Percentiles rank a stretch among this genome's conserved stretches.
Evolutionary conservation across 64 coral and sea anemone species (phyloP).

Genomic region (Trachythela sp.): DNA sequence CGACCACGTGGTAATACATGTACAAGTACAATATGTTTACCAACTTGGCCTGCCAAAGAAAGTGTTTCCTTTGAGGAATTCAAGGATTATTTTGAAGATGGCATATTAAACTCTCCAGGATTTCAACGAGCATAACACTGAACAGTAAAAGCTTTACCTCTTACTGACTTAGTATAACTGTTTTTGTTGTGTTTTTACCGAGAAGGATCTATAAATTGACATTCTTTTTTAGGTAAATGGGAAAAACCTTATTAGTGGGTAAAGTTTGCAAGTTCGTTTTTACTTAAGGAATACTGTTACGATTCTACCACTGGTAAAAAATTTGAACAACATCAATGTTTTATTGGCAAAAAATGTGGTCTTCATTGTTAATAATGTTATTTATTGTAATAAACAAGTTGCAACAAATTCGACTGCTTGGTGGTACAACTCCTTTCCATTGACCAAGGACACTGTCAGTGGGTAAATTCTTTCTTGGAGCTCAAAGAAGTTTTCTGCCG

Average conservation of each 20-base stretch:
- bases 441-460: neutral
- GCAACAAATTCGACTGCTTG: constrained; percentile 5
- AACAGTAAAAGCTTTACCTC: neutral
- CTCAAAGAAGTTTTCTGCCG: neutral
- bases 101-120: constrained; percentile 39
- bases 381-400: neutral
- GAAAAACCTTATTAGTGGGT: neutral
- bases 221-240: neutral
- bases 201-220: neutral
- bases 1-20: constrained; percentile 39
- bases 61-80: constrained; percentile 42
- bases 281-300: neutral
- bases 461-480: neutral
- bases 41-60: constrained; percentile 46
- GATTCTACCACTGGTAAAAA: neutral
- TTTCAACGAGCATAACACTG: constrained; percentile 28
- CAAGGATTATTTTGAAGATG: constrained; percentile 29
- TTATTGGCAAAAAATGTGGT: neutral
- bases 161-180: neutral
- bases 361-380: neutral
- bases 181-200: neutral
- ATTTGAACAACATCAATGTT: neutral
- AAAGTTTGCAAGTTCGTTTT: neutral
- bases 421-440: constrained; percentile 1
- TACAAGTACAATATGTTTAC: constrained; percentile 46